Evolutionary conservation across 2,113 vertebrate species (phyloP).

Genomic region (Polyodon spathula): DNA sequence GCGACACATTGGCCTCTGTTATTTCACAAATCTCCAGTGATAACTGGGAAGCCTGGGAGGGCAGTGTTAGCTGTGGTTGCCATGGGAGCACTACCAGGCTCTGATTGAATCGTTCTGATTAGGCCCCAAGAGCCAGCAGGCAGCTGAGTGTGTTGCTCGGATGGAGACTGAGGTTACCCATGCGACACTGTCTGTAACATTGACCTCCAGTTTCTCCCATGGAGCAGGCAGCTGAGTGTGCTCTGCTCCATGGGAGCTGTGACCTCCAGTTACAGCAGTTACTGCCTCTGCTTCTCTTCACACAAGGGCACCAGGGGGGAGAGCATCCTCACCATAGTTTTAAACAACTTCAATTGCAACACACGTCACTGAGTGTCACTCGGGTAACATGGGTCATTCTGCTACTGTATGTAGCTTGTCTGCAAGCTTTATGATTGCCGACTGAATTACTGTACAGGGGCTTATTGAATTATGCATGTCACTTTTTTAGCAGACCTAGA

Average conservation of each 20-base stretch:
- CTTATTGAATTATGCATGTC: no score
- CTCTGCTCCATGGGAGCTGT: constrained; percentile 25
- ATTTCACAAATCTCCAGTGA: constrained; percentile 8
- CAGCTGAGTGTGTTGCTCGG: constrained; percentile 39
- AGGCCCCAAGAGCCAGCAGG: constrained; percentile 37
- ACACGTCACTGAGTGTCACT: no score
- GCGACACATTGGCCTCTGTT: not conserved
- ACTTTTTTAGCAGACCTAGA: no score
- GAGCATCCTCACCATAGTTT: no score
- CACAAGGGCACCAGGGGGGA: not conserved
- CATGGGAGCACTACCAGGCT: constrained; percentile 47
- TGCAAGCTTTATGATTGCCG: no score
- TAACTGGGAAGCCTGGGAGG: constrained; percentile 20
- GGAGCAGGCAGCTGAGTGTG: constrained; percentile 34
- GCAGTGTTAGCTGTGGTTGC: constrained; percentile 30
- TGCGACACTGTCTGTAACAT: no score
- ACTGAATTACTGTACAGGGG: no score
- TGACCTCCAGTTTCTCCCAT: no score
- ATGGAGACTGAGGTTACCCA: no score
- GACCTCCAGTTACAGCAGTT: constrained; percentile 30
- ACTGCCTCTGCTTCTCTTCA: constrained; percentile 17
- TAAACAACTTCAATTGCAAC: no score
- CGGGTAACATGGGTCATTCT: no score
- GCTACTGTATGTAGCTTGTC: no score
- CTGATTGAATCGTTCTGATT: constrained; percentile 43